A percentile compares a stretch with the other conserved stretches of the same genome.
Evolutionary conservation across 2,113 vertebrate genomes (phyloP).

Genomic region (Myotis davidii): DNA sequence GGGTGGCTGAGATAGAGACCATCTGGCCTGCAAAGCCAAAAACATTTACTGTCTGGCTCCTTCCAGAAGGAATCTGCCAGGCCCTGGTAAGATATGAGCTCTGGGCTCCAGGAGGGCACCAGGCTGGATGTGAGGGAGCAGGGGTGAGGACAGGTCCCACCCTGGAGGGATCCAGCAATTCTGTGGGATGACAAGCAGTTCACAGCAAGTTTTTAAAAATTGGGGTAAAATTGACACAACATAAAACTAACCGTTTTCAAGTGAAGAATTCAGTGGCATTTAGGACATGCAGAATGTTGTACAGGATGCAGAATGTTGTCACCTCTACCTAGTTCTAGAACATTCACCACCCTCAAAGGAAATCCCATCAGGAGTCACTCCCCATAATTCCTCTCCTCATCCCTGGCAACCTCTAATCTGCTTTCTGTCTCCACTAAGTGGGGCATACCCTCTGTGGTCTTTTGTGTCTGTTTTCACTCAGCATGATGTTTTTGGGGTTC

Average conservation of each 20-base stretch:
- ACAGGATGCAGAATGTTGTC: neutral
- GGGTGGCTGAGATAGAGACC: neutral
- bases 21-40: neutral
- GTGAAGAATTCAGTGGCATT: neutral
- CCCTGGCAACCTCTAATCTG: neutral
- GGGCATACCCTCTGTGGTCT: neutral
- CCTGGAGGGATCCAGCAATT: neutral
- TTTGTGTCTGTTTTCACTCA: neutral
- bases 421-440: neutral
- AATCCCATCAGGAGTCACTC: neutral
- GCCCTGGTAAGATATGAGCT: neutral
- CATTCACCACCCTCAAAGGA: neutral
- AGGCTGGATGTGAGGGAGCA: neutral
- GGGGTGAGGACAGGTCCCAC: neutral
- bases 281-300: neutral
- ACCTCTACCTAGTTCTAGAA: neutral
- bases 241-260: neutral
- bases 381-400: fast-evolving
- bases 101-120: too few species aligned
- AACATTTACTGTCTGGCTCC: neutral
- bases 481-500: neutral
- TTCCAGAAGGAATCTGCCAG: neutral
- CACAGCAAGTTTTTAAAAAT: neutral
- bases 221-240: neutral
- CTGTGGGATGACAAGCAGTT: neutral